Evolutionary conservation across 2,113 vertebrate genomes (phyloP).

Genomic region (Microtus richardsoni): DNA sequence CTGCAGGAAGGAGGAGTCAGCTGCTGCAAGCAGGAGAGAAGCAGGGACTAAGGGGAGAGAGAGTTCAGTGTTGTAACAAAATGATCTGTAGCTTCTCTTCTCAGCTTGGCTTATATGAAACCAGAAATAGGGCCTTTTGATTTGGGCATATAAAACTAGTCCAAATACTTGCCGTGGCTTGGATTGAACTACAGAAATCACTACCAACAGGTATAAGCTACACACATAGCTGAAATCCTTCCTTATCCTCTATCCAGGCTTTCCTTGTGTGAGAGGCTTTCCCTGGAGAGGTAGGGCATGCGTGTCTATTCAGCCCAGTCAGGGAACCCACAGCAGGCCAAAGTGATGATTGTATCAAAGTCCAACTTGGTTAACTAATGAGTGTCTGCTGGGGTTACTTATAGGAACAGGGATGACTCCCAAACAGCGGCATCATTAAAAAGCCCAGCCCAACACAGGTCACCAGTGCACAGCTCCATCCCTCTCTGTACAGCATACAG

Average conservation of each 20-base stretch:
- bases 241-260: not conserved
- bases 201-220: constrained; percentile 41
- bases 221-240: not conserved
- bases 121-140: constrained; percentile 58
- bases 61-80: constrained; percentile 41
- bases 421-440: not conserved
- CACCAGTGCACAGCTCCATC: not conserved
- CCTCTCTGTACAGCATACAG: too few relatives aligned
- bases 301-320: not conserved
- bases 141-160: constrained; percentile 59
- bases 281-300: not conserved
- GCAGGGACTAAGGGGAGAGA: constrained; percentile 68
- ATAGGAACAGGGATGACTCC: not conserved
- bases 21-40: constrained; percentile 76
- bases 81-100: constrained; percentile 56
- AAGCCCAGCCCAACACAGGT: not conserved
- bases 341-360: not conserved
- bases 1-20: constrained; percentile 88
- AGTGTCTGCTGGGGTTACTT: not conserved
- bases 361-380: not conserved
- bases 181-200: constrained; percentile 30
- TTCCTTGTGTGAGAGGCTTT: not conserved
- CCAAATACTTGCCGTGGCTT: constrained; percentile 31
- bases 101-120: constrained; percentile 57
- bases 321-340: not conserved